These are phyloP conservation scores for Telenomus remus DNA, from an alignment of 1,140 invertebrate genomes.

Conservation along the genomic window DNA sequence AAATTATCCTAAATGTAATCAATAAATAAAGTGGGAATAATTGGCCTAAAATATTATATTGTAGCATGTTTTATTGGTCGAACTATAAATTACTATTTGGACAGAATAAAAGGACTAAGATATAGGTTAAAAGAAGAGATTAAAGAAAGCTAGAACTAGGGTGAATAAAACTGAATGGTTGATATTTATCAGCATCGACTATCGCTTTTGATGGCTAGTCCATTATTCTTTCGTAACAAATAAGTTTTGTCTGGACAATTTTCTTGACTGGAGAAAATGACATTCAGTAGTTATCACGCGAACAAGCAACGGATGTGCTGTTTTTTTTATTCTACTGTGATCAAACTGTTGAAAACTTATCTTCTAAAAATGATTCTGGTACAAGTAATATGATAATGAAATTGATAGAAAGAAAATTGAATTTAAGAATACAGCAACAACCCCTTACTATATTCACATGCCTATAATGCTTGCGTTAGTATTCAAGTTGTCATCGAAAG, in stretches of 20 bases:
- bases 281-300: not conserved
- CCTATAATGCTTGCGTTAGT: conserved; percentile 67
- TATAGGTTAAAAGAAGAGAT: conserved; percentile 47
- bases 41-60: no score
- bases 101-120: conserved; percentile 29
- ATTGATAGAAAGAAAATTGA: conserved; percentile 54
- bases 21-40: no score
- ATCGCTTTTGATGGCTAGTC: conserved; percentile 33
- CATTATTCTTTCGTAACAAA: conserved; percentile 48
- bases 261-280: conserved; percentile 31
- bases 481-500: conserved; percentile 68
- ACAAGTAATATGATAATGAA: conserved; percentile 39
- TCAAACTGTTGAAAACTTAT: conserved; percentile 1
- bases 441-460: conserved; percentile 28
- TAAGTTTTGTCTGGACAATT: conserved; percentile 35
- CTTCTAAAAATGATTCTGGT: not conserved
- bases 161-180: conserved; percentile 32
- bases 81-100: conserved; percentile 25
- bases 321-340: no score
- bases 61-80: conserved; percentile 18
- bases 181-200: conserved; percentile 48
- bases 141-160: conserved; percentile 43
- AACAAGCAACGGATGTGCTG: no score
- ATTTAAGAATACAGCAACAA: conserved; percentile 40
- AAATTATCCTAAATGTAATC: no score